A percentile compares a stretch with the other conserved stretches of the same genome.
phyloP scores from a whole-genome alignment of 2,797 vertebrate species.

The Acanthis flammea region DNA sequence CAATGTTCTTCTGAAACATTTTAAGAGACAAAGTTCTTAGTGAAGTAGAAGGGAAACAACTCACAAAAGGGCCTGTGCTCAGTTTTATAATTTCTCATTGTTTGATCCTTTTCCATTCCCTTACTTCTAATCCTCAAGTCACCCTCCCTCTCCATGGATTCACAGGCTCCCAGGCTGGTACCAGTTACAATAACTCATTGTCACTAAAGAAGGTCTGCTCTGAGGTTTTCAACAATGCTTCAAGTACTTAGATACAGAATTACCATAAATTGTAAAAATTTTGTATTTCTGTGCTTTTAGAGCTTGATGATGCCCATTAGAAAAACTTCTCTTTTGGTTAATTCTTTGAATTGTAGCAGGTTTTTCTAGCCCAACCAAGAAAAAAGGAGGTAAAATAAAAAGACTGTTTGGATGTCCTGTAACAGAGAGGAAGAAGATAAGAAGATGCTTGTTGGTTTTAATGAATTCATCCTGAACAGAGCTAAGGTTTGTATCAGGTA shows the following conservation, averaged over 20 bases:
- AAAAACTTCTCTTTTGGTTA: neutral
- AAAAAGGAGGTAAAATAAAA: neutral
- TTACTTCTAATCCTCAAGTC: neutral
- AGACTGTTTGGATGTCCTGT: fast-evolving
- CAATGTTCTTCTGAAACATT: neutral
- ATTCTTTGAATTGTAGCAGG: neutral
- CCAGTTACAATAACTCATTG: neutral
- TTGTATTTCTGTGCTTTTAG: neutral
- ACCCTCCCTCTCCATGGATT: neutral
- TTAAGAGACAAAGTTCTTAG: neutral
- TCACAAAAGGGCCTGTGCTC: neutral
- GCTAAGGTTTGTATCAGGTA: neutral
- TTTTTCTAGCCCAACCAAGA: neutral
- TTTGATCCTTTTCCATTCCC: neutral
- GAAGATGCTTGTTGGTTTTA: neutral
- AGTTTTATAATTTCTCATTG: neutral
- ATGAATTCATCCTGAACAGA: neutral
- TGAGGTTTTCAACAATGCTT: neutral
- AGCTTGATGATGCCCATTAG: neutral
- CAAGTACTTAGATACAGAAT: neutral
- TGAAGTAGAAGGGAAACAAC: neutral
- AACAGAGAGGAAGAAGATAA: neutral
- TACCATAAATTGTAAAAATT: neutral
- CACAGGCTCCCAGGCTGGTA: neutral
- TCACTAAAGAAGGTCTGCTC: neutral